Base-by-base conservation (phyloP, 2,797 vertebrate genomes). In the Hylomyscus alleni region DNA sequence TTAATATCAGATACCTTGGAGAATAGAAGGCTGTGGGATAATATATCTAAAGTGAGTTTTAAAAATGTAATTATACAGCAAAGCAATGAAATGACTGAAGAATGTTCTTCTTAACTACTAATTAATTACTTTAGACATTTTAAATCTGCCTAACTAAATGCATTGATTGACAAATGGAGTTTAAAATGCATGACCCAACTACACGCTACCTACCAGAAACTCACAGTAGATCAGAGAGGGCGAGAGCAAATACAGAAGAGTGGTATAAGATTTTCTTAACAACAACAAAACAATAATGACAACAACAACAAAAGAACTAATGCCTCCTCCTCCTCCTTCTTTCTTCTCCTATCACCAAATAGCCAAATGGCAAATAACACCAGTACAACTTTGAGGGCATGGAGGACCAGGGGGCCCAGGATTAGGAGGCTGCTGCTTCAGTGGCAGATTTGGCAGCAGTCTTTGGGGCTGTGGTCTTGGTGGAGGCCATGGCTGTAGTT, bases 71-170 rank as follows among this genome's bases (percentile, higher is more conserved):
- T 84, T 60, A 77, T 77, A 62, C 14, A 94, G 54, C 44, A 95
- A 95, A 78, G 50, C 58, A 67, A 67, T 65, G 81, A 93, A 60
- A 67, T 75, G 78, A 76, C 52, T 72, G n/a, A 78, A 65, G 13
- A 73, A 90, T 72, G 19, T 82, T 72, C 24, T 94, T 90, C 31
- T 29, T n/a, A 60, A 69, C 82, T 62, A 88, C 1, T 54, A 88
- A 88, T 90, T 80, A 84, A 90, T 87, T 85, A 78, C 60, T 97
- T 96, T 90, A 76, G 65, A 75, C 67, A 20, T 37, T 58, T 91
- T 88, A 92, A 40, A 96, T 78, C 80, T 13, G 31, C 73, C n/a
- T 81, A 89, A 88, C 56, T 92, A 95, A 94, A 91, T 56, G 4
- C 40, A 92, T 8, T 60, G 15, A 92, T 31, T 65, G 58, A 12